Evolutionary conservation across 2,888 invertebrate species (phyloP).

Genomic region (Ophion costatus): DNA sequence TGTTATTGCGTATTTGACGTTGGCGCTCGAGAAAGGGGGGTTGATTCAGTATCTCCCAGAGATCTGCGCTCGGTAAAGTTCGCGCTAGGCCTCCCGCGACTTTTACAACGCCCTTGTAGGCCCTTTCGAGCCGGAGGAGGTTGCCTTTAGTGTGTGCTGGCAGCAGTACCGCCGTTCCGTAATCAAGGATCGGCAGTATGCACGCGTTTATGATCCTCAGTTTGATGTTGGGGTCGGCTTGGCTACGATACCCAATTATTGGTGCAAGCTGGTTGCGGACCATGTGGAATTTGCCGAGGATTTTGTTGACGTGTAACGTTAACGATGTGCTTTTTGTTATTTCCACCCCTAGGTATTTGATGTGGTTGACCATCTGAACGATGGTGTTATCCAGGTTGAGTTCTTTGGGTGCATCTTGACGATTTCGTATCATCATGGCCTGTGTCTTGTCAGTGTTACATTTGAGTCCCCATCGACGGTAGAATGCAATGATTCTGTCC

Average conservation of each 20-base stretch:
- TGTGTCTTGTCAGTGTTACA: slow-evolving; percentile 28
- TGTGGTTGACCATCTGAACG: slow-evolving; percentile 15
- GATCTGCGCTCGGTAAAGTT: slow-evolving; percentile 42
- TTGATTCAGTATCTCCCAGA: slow-evolving; percentile 17
- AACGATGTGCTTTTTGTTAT: slow-evolving; percentile 24
- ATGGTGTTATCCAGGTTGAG: slow-evolving; percentile 29
- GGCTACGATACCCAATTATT: slow-evolving; percentile 26
- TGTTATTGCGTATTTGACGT: slow-evolving; percentile 22
- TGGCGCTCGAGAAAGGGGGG: slow-evolving; percentile 11
- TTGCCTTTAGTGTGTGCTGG: slow-evolving; percentile 41
- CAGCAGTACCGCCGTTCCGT: slow-evolving; percentile 35
- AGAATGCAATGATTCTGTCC: slow-evolving; percentile 33
- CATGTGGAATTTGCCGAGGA: slow-evolving; percentile 21
- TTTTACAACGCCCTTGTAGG: slow-evolving; percentile 38
- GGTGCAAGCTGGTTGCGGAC: slow-evolving; percentile 18
- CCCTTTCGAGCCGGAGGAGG: slow-evolving; percentile 32
- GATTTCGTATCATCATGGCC: slow-evolving; percentile 29
- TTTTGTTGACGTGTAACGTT: slow-evolving; percentile 31
- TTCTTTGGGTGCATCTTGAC: slow-evolving; percentile 28
- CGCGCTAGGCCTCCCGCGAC: slow-evolving; percentile 14
- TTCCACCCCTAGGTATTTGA: slow-evolving; percentile 27
- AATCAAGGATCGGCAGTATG: slow-evolving; percentile 43
- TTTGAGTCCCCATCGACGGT: slow-evolving; percentile 27
- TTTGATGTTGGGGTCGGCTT: slow-evolving; percentile 8
- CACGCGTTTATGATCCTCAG: slow-evolving; percentile 39